Conservation (phyloP, 2,113 vertebrate species). For the Myotis lucifugus region DNA sequence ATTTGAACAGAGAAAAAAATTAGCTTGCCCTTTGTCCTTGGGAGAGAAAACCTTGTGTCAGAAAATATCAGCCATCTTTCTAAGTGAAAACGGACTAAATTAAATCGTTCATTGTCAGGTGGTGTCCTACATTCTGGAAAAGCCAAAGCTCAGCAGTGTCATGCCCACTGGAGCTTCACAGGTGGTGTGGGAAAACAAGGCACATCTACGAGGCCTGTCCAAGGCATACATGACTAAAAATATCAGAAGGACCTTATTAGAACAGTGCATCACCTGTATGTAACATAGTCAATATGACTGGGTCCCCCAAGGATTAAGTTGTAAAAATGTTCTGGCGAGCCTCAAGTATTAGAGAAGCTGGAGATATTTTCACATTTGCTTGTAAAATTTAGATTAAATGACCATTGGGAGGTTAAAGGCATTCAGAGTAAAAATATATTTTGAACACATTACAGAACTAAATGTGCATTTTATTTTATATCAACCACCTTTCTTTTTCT, state of each 20-base stretch:
- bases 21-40: background rate
- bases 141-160: background rate
- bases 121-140: background rate
- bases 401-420: background rate
- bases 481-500: background rate
- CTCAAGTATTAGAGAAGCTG: background rate
- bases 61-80: constrained; percentile 23
- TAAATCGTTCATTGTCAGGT: background rate
- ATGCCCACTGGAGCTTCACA: background rate
- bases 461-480: background rate
- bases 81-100: background rate
- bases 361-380: background rate
- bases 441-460: background rate
- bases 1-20: background rate
- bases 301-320: background rate
- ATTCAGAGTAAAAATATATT: background rate
- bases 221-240: background rate
- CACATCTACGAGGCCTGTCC: background rate
- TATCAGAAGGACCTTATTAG: background rate
- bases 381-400: background rate
- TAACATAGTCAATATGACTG: background rate
- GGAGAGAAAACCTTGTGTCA: constrained; percentile 37
- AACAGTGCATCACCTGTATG: background rate
- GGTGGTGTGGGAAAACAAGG: background rate
- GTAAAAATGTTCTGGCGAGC: background rate